Conservation (phyloP, 2,113 vertebrate species). For the Cyprinus carpio region DNA sequence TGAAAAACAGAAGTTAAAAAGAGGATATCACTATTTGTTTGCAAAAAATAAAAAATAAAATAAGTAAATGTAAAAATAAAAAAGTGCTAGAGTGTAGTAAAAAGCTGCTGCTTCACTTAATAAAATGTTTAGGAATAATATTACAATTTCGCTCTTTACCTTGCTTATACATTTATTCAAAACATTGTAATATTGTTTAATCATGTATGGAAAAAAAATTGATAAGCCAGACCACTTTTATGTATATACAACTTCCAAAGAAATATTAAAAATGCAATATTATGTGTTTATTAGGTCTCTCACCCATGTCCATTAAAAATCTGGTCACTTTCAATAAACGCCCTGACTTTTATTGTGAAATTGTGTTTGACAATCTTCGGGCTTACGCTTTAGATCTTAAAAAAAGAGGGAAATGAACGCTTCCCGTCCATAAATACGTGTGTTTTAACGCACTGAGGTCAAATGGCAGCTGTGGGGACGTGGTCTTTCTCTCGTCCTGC, state of each 20-base stretch:
- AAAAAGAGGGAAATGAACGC: no score
- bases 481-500: no score
- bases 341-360: constrained; percentile 6
- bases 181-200: neutral
- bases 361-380: neutral
- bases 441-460: no score
- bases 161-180: neutral
- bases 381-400: no score
- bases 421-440: no score
- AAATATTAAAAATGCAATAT: neutral
- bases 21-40: no score
- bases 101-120: neutral
- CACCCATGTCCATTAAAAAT: neutral
- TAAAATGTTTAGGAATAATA: neutral
- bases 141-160: neutral
- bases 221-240: neutral
- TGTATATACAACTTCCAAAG: neutral
- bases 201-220: neutral
- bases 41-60: neutral
- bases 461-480: no score
- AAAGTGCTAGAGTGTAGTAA: neutral
- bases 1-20: no score
- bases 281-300: neutral
- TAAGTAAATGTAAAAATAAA: neutral
- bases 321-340: neutral